phyloP scores from a whole-genome alignment of 35 echinoderm and acorn worm genomes.

The Lytechinus variegatus region DNA sequence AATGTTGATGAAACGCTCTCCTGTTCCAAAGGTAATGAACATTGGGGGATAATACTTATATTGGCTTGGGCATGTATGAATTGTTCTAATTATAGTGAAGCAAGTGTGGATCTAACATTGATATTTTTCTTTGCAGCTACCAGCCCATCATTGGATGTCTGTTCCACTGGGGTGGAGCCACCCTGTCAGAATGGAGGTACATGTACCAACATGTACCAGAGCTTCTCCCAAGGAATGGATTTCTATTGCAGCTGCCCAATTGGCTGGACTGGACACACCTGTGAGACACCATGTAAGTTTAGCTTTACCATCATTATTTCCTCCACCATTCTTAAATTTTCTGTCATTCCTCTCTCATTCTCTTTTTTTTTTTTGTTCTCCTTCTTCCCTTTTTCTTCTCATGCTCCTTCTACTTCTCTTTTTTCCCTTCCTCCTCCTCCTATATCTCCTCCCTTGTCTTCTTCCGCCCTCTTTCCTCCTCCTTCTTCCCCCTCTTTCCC shows the following conservation, averaged over 20 bases:
- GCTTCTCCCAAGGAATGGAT: constrained; percentile 54
- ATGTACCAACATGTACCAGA: constrained; percentile 65
- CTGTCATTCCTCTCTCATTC: no score
- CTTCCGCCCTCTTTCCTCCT: neutral
- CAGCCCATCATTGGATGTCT: no score
- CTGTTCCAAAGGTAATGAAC: no score
- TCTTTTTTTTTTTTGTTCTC: neutral
- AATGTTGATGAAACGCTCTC: no score
- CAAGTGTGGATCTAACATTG: no score
- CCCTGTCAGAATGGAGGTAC: constrained; percentile 60
- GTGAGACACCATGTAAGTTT: constrained; percentile 62
- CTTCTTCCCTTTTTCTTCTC: neutral
- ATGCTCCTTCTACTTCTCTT: neutral
- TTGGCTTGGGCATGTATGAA: no score
- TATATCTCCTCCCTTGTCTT: neutral
- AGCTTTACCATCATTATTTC: neutral
- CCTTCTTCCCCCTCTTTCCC: no score
- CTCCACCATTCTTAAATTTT: no score
- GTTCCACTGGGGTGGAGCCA: neutral
- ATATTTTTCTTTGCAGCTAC: no score
- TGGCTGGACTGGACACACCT: constrained; percentile 68
- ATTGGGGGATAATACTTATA: no score
- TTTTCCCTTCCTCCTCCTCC: no score
- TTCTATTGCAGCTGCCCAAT: constrained; percentile 64
- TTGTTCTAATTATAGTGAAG: no score